Evolutionary conservation across 1,140 invertebrate species (phyloP), one percentile per base, ranked within the genome.

Genomic region (Cotesia typhae): DNA sequence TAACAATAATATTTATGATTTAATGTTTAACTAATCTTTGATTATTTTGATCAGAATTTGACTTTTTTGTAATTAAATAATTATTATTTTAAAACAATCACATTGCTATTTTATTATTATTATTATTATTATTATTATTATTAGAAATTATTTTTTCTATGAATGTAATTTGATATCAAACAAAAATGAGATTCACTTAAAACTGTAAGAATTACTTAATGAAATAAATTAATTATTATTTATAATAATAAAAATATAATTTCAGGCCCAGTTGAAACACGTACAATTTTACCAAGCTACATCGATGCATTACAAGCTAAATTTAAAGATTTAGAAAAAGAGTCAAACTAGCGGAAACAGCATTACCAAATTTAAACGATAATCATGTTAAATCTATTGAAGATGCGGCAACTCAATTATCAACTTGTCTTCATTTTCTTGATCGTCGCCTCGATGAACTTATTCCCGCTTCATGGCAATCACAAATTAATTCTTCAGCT

Each of bases 371-470:
- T 35, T 66, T 82, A 51, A 72, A 76, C 41, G 69, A 76, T 10
- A 64, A 70, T 67, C 80, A 80, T 65, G 72, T 76, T 5, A 73
- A 80, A 59, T 75, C 77, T 53, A 74, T 83, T 10, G 79, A 84
- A 77, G 79, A 81, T n/a, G 76, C 77, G 28, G 79, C 77, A 41
- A 65, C 77, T 14, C 76, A 80, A 52, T 75, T 84, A 41, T 53
- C 78, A 10, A 81, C 77, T 65, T 83, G 82, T 53, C 76, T 85
- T n/a, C 78, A 73, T 69, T 83, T 81, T 76, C 76, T 85, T 63
- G 81, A 85, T 69, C 77, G 78, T 60, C 76, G 82, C 72, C 64
- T 85, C 1, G 82, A 83, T 51, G 83, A 85, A 76, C 75, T 85
- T 36, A 59, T 75, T 14, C 83, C 83, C 10, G 14, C 68, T n/a